Conservation (phyloP, 2,797 vertebrate genomes). For the Acanthiza pusilla region DNA sequence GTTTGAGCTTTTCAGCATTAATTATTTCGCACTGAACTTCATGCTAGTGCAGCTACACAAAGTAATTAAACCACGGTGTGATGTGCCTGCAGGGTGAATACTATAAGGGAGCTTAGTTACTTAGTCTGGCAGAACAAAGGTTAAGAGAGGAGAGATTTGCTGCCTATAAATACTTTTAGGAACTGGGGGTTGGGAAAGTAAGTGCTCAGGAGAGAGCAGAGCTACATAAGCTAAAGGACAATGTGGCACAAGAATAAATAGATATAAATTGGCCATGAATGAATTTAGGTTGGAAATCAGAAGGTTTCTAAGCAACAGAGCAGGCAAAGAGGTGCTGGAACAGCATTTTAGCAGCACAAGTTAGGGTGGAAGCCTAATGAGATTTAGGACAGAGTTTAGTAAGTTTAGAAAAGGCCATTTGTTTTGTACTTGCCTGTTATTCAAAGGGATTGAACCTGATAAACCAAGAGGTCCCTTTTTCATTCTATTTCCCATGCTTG, state of each 20-base stretch:
- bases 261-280: slow-evolving; percentile 63
- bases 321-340: slow-evolving; percentile 31
- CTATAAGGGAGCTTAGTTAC: slow-evolving; percentile 27
- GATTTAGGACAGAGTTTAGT: slow-evolving; percentile 51
- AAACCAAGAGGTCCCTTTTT: slow-evolving; percentile 24
- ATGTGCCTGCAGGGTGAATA: slow-evolving; percentile 38
- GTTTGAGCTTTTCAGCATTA: background rate
- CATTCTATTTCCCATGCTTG: background rate
- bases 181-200: slow-evolving; percentile 24
- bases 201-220: slow-evolving; percentile 25
- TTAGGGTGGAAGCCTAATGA: slow-evolving; percentile 26
- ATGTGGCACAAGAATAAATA: slow-evolving; percentile 56
- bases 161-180: slow-evolving; percentile 55
- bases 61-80: slow-evolving; percentile 21
- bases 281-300: slow-evolving; percentile 56
- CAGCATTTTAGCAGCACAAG: slow-evolving; percentile 29
- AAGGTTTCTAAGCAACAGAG: slow-evolving; percentile 65
- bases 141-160: slow-evolving; percentile 53
- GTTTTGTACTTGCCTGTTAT: slow-evolving; percentile 30
- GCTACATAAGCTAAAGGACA: slow-evolving; percentile 48
- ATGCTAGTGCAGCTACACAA: slow-evolving; percentile 26
- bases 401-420: slow-evolving; percentile 53
- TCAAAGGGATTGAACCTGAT: slow-evolving; percentile 26
- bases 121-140: slow-evolving; percentile 58
- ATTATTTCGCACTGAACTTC: slow-evolving; percentile 43